Evolutionary conservation across 2,888 invertebrate species (phyloP).

Genomic region (Brassicogethes aeneus): DNA sequence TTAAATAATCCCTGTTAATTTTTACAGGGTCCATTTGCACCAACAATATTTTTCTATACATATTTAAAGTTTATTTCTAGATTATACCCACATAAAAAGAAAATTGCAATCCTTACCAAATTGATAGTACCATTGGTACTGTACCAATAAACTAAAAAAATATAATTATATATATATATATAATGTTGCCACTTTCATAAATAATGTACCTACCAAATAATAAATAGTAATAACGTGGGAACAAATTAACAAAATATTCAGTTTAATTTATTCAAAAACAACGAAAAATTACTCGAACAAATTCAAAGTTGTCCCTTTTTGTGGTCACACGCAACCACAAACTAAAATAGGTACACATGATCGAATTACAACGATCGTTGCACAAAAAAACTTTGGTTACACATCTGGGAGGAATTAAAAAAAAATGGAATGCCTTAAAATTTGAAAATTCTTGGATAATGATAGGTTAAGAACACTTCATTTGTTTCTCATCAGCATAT

Average conservation of each 20-base stretch:
- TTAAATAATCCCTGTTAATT: no score
- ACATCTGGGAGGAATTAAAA: slow-evolving; percentile 2
- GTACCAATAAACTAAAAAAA: no score
- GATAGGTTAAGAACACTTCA: slow-evolving; percentile 29
- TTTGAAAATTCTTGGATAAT: slow-evolving; percentile 33
- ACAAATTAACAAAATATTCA: not conserved
- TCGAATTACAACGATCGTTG: slow-evolving; percentile 1
- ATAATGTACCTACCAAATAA: no score
- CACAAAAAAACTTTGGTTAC: slow-evolving; percentile 16
- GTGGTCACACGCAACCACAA: slow-evolving; percentile 24
- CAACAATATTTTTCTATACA: no score
- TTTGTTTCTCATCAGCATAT: slow-evolving; percentile 34
- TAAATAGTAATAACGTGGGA: no score
- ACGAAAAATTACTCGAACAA: slow-evolving; percentile 7
- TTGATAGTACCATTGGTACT: no score
- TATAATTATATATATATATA: no score
- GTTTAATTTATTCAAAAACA: not conserved
- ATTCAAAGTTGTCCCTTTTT: slow-evolving; percentile 14
- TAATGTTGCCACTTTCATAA: no score
- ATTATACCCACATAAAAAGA: no score
- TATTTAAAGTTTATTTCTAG: no score
- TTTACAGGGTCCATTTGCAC: no score
- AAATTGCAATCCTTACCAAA: no score
- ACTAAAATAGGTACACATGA: slow-evolving; percentile 18
- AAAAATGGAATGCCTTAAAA: slow-evolving; percentile 26